Percentiles rank a stretch among this genome's conserved stretches.
phyloP scores from a whole-genome alignment of 1,140 invertebrate genomes.

The Thaumetopoea pityocampa region DNA sequence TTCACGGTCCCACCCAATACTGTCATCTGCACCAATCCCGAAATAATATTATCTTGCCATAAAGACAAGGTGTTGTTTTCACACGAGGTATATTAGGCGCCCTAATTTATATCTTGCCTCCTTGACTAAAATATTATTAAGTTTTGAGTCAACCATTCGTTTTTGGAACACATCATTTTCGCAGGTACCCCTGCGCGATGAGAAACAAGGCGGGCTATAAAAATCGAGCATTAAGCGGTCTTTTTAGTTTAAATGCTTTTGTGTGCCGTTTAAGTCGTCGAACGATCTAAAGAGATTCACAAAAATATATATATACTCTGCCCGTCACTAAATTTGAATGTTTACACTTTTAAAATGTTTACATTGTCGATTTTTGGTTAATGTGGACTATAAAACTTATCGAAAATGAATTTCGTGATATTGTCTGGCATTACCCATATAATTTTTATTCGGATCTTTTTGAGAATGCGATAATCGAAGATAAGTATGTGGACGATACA shows the following conservation, averaged over 20 bases:
- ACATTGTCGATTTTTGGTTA: slow-evolving; percentile 12
- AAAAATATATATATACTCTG: slow-evolving; percentile 16
- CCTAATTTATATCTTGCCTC: slow-evolving; percentile 33
- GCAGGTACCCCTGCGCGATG: slow-evolving; percentile 28
- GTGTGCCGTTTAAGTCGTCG: slow-evolving; percentile 21
- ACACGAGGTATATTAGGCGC: slow-evolving; percentile 24
- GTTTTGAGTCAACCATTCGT: slow-evolving; percentile 29
- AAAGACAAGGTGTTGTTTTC: slow-evolving; percentile 30
- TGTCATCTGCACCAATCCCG: slow-evolving; percentile 28
- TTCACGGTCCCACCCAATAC: slow-evolving; percentile 21
- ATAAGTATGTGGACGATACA: too few species aligned
- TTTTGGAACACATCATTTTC: slow-evolving; percentile 30
- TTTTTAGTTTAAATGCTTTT: slow-evolving; percentile 25
- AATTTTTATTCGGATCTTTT: too few species aligned
- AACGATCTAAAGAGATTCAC: slow-evolving; percentile 20
- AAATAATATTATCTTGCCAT: slow-evolving; percentile 27
- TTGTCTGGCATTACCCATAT: too few species aligned
- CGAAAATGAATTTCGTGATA: slow-evolving; percentile 1
- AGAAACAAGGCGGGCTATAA: slow-evolving; percentile 24
- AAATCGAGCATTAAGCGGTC: slow-evolving; percentile 27
- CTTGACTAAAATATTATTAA: slow-evolving; percentile 24
- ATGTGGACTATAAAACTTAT: slow-evolving; percentile 16
- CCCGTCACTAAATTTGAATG: slow-evolving; percentile 17
- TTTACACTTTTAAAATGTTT: slow-evolving; percentile 16
- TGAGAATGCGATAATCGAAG: too few species aligned